These are phyloP conservation scores for Anomalospiza imberbis DNA, from an alignment of 2,797 vertebrate species.

Conservation along the genomic window DNA sequence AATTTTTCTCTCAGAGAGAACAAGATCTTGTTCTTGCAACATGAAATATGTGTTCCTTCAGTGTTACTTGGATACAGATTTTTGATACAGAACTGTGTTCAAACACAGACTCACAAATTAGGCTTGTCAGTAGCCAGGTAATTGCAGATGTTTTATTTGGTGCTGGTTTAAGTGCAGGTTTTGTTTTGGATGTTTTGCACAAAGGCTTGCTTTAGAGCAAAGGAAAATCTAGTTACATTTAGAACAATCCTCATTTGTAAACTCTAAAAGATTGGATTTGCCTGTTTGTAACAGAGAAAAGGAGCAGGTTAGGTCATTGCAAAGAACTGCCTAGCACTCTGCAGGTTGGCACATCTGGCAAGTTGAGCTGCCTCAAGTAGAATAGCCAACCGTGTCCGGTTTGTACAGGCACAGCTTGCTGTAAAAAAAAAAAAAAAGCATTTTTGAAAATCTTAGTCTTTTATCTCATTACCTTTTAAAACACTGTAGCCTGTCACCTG, in stretches of 20 bases:
- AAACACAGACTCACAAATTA: fast-evolving
- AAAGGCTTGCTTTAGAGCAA: background rate
- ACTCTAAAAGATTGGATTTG: background rate
- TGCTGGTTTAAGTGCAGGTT: background rate
- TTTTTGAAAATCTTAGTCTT: background rate
- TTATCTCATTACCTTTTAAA: background rate
- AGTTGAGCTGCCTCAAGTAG: background rate
- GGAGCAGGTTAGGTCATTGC: background rate
- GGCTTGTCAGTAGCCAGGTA: background rate
- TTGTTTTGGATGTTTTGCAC: background rate
- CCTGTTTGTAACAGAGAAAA: background rate
- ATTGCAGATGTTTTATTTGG: background rate
- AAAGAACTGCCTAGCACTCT: background rate
- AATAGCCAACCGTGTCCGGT: background rate
- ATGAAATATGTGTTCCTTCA: background rate
- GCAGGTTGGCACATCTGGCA: background rate
- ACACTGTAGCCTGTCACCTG: fast-evolving
- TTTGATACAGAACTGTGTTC: background rate
- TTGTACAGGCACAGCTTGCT: background rate
- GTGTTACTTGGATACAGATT: background rate
- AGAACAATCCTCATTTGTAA: background rate
- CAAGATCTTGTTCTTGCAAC: background rate
- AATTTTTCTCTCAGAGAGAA: background rate
- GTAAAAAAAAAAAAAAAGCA: background rate
- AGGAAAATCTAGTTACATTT: background rate